Conservation (phyloP, 1,140 invertebrate genomes). For the Lepeophtheirus salmonis region DNA sequence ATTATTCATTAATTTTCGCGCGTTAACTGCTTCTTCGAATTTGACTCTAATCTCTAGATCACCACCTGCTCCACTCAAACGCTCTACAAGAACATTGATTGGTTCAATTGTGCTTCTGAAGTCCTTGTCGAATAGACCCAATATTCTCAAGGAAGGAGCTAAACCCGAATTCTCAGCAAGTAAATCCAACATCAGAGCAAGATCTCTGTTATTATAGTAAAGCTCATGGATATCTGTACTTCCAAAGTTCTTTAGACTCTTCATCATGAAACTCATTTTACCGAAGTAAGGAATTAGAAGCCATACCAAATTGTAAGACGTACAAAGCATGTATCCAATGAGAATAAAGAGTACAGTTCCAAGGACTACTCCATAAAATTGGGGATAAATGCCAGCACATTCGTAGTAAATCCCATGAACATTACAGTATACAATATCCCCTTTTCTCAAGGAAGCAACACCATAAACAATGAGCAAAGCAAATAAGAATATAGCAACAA, state of each 20-base stretch:
- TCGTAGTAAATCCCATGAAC: constrained; percentile 14
- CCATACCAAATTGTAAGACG: constrained; percentile 4
- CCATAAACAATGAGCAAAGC: not conserved
- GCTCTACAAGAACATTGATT: not conserved
- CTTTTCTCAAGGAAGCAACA: not conserved
- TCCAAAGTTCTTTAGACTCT: not conserved
- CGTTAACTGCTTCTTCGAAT: not conserved
- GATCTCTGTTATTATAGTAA: constrained; percentile 12
- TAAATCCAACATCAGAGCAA: constrained; percentile 2
- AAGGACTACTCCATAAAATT: constrained; percentile 9
- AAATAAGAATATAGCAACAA: constrained; percentile 4
- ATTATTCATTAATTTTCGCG: not conserved
- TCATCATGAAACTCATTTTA: constrained; percentile 4
- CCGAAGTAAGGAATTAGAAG: constrained; percentile 7
- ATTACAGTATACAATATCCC: constrained; percentile 6
- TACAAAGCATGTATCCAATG: not conserved
- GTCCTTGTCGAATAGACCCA: constrained; percentile 3
- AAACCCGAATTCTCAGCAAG: constrained; percentile 4
- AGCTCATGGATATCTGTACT: not conserved
- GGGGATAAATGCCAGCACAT: constrained; percentile 9
- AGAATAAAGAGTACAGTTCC: not conserved
- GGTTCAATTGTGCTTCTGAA: not conserved
- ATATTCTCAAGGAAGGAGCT: not conserved
- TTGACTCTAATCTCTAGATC: not conserved
- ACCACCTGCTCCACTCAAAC: not conserved